phyloP scores from a whole-genome alignment of 2,888 invertebrate species.

The Prosopocoilus inquinatus region DNA sequence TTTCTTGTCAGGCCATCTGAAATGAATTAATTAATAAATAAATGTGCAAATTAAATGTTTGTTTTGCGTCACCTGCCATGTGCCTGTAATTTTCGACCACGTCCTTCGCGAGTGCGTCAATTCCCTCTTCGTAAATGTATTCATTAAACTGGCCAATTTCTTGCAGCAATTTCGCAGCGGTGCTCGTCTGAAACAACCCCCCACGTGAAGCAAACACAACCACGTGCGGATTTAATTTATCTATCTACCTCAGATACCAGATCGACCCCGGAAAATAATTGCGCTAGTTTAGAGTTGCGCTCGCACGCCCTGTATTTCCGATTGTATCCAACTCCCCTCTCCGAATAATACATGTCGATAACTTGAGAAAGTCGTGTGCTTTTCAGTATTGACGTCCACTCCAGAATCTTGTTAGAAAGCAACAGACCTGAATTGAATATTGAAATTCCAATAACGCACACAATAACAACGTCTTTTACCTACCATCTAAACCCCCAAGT shows the following conservation, averaged over 20 bases:
- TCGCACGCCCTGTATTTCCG: conserved; percentile 59
- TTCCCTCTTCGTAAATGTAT: conserved; percentile 44
- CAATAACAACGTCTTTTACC: conserved; percentile 12
- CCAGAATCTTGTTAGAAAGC: conserved; percentile 53
- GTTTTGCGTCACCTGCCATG: conserved; percentile 47
- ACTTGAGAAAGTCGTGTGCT: conserved; percentile 61
- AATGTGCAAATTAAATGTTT: not conserved
- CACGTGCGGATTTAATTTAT: not conserved
- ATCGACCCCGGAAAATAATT: conserved; percentile 47
- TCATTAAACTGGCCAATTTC: conserved; percentile 35
- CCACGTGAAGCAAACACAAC: not conserved
- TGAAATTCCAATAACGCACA: not conserved
- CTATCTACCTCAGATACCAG: conserved; percentile 49
- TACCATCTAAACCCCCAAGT: conserved; percentile 68
- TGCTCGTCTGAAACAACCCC: conserved; percentile 34
- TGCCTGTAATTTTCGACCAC: conserved; percentile 54
- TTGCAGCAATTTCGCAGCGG: conserved; percentile 42
- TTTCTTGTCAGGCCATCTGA: conserved; percentile 29
- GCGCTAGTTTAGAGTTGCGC: conserved; percentile 52
- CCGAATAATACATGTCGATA: conserved; percentile 68
- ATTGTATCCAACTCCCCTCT: conserved; percentile 60
- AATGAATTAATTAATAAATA: conserved; percentile 21
- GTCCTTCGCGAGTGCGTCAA: conserved; percentile 52
- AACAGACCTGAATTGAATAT: conserved; percentile 50
- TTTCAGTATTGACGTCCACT: conserved; percentile 55